Evolutionary conservation across 53 echinoderm and acorn worm genomes (phyloP), one percentile per base, ranked within the genome.

Genomic region (Crossaster papposus): DNA sequence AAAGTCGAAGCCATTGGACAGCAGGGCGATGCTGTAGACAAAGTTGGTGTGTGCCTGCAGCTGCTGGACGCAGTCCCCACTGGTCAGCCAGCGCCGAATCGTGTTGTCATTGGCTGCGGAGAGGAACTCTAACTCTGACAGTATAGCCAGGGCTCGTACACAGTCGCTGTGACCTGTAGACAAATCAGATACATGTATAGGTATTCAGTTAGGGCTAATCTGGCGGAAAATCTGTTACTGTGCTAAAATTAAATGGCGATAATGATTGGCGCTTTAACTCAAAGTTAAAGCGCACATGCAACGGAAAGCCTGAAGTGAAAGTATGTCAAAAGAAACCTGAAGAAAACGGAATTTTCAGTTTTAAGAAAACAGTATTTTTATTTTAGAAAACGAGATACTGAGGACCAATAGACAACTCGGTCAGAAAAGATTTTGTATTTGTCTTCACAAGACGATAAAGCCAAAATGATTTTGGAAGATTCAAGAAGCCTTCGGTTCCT

Each of bases 101-200:
- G 91, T 93, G 37, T 80, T 84, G 89, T 98, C 98, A 31, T 98
- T 98, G 33, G 95, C 92, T 34, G 95, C 94, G 2, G 98, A 98
- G 53, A 98, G 92, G 87, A 98, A 96, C 77, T 96, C 94, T 10
- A 93, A 58, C 20, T 96, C 98, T 0, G 98, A 96, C 22, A 98
- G 79, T 32, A 98, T 88, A 65, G 94, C 94, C 20, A 96, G 79
- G 24, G 91, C 90, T 22, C 94, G 91, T n/a, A 98, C 98, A 63
- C 91, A 91, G 68, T 93, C 93, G 18, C 80, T 86, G 80, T 93
- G 93, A 62, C 93, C 93, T 93, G 20, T 20, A 51, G 12, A 14
- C 1, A 23, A 0, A 68, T 5, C 28, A 28, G 23, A 68, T 26
- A 20, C 22, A 6, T 4, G 68, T 4, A 11, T 68, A 6, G 28